Conservation (phyloP, 2,888 invertebrate species). For the Agrochola macilenta region DNA sequence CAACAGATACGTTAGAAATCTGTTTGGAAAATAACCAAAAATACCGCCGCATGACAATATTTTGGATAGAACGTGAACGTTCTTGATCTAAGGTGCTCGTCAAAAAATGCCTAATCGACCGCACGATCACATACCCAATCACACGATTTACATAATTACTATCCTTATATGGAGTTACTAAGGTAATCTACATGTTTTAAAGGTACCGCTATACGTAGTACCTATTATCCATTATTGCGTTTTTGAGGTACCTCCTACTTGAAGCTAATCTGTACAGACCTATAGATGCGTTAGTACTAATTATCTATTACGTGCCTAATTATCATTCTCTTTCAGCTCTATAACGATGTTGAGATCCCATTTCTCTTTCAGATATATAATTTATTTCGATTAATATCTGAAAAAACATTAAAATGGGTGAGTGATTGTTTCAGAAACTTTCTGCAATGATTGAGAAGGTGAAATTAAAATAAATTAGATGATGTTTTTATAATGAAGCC, state of each 20-base stretch:
- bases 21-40: constrained; percentile 59
- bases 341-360: not conserved
- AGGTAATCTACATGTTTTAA: not conserved
- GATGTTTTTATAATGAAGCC: constrained; percentile 59
- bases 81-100: constrained; percentile 17
- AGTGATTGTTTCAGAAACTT: constrained; percentile 32
- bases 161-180: not conserved
- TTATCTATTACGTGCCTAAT: too few relatives aligned
- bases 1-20: constrained; percentile 65
- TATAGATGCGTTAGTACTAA: too few relatives aligned
- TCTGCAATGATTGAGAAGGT: constrained; percentile 32
- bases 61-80: constrained; percentile 37
- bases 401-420: constrained; percentile 9
- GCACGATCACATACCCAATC: constrained; percentile 15
- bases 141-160: constrained; percentile 16
- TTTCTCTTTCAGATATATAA: constrained; percentile 5
- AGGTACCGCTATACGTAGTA: too few relatives aligned
- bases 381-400: not conserved
- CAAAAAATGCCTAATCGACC: constrained; percentile 18
- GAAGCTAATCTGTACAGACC: too few relatives aligned
- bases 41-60: constrained; percentile 32
- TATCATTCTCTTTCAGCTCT: too few relatives aligned
- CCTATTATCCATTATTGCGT: too few relatives aligned
- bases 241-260: too few relatives aligned
- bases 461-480: constrained; percentile 50